These are phyloP conservation scores for Malurus melanocephalus DNA, from an alignment of 2,113 vertebrate genomes.

Conservation along the genomic window DNA sequence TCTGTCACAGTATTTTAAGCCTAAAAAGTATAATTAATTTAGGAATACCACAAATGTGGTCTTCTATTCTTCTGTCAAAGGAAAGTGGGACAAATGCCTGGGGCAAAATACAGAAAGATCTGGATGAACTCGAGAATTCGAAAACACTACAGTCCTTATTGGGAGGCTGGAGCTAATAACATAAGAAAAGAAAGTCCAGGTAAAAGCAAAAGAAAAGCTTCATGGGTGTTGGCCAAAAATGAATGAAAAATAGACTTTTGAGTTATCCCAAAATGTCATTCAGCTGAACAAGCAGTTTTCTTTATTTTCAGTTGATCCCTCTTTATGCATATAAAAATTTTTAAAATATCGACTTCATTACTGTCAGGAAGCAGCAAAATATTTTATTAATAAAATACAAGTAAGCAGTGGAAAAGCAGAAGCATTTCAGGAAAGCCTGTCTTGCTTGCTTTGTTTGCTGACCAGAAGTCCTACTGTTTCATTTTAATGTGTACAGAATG, in stretches of 20 bases:
- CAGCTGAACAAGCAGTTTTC: neutral
- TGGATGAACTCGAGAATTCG: constrained; percentile 40
- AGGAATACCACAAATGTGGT: constrained; percentile 68
- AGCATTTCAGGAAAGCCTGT: neutral
- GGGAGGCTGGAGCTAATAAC: neutral
- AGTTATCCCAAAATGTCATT: neutral
- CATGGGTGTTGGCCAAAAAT: neutral
- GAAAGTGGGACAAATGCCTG: constrained; percentile 70
- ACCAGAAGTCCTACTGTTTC: neutral
- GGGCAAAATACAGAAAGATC: constrained; percentile 61
- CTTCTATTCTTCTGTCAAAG: constrained; percentile 74
- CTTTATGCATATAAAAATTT: neutral
- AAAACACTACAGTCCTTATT: neutral
- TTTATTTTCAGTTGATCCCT: neutral
- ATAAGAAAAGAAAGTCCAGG: neutral
- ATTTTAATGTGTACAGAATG: neutral
- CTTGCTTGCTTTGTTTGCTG: neutral
- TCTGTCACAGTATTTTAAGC: constrained; percentile 75
- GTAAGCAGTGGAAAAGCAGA: neutral
- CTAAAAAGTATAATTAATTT: constrained; percentile 76
- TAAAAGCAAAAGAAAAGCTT: neutral
- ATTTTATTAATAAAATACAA: neutral
- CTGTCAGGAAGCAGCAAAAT: neutral
- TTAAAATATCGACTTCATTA: neutral
- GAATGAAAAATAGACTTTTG: neutral